Base-by-base conservation (phyloP, 2,888 invertebrate species). In the Himalopsyche kuldschensis region DNA sequence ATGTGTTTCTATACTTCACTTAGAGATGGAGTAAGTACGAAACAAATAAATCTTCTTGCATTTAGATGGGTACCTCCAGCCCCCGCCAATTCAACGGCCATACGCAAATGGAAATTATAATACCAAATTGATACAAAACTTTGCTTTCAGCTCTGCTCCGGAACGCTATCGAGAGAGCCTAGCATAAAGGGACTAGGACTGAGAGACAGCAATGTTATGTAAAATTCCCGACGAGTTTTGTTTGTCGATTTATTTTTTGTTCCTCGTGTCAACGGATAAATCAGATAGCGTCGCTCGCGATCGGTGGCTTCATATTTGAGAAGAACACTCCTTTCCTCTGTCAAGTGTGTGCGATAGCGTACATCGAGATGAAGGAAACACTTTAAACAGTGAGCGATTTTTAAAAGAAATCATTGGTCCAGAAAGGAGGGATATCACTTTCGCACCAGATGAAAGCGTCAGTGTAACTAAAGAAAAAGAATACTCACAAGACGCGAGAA, bases 51-150 rank as follows among this genome's bases (percentile, higher is more conserved):
- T 69, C 69, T 69, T 11, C 69, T 69, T 69, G 90, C 90, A 91
- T 91, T 92, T 91, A 91, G 91, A 91, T 91, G 91, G 24, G 24
- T 27, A 24, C 20, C 30, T 27, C 69, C 69, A 15, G 11, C 27
- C 55, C 55, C 20, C 55, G 6, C 20, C 69, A 69, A 30, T 69
- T 69, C 69, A 69, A 69, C 69, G 69, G 69, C 30, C 30, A 69
- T 69, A 91, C 91, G 78, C 91, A 91, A 91, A 92, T 91, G 89
- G 91, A 91, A 91, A 92, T 92, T 92, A 92, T 91, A 92, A 92
- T 92, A 92, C 92, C 92, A 92, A 92, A 92, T 92, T 92, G 92
- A 91, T 92, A 92, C 92, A 91, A 92, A 92, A 92, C 92, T 92
- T 92, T 92, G 91, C 92, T 92, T 92, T 92, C 92, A 92, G 90